Base-by-base conservation (phyloP, 2,888 invertebrate genomes). In the Meliscaeva auricollis region DNA sequence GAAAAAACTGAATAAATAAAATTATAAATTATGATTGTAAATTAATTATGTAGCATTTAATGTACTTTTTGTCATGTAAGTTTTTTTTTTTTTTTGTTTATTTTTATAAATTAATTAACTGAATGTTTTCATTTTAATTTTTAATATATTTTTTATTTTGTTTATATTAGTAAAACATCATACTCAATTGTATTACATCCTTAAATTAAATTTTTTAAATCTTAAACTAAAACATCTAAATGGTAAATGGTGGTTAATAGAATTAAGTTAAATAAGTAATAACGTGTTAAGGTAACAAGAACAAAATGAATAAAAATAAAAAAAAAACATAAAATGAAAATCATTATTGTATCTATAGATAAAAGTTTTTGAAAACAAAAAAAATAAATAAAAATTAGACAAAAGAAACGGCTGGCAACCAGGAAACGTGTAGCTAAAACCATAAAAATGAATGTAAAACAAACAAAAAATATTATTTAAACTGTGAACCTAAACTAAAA, bases 401-500 rank as follows among this genome's bases (percentile, higher is more conserved):
- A 62, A 64, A n/a, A 6, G 41, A 26, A 50, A 44, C 2, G 13
- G 56, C 48, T 78, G 72, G 77, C 32, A 64, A 56, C 77, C 62
- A 66, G 68, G 48, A 68, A 26, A 70, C 15, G 52, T 72, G 58
- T 76, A 76, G 80, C 56, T 69, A 73, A 85, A 77, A 72, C 38
- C 56, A 60, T 56, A 68, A 62, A 68, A 54, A 58, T 75, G 15
- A 60, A 72, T 80, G 20, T 17, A 8, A 46, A 17, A 46, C 15
- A 68, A 46, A 74, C 74, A 32, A 32, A 22, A 41, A 44, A 15
- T 26, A 60, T 41, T 32, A 62, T 62, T 77, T 81, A 50, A 38
- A 81, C 72, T 80, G 85, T 85, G 68, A 85, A 85, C 54, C 54
- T 77, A 68, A 81, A 81, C 68, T 77, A 72, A 85, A n/a, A 85